Evolutionary conservation across 1,140 invertebrate genomes (phyloP).

Genomic region (Spodoptera litura): DNA sequence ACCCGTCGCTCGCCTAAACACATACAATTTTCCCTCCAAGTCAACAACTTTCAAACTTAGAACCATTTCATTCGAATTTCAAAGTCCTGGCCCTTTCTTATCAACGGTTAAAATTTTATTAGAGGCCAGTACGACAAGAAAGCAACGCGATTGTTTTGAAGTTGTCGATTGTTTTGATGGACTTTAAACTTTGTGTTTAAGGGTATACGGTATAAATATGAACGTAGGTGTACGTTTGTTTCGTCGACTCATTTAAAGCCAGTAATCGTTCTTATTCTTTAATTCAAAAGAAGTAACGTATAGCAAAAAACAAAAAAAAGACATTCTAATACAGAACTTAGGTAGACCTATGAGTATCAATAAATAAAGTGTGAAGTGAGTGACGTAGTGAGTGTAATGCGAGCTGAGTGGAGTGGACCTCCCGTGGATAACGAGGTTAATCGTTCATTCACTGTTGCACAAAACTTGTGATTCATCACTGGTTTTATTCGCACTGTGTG

Average conservation of each 20-base stretch:
- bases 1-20: conserved; percentile 6
- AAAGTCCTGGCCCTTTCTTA: conserved; percentile 30
- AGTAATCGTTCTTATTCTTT: too few relatives aligned
- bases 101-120: conserved; percentile 35
- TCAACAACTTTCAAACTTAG: background rate
- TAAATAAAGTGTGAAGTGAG: conserved; percentile 7
- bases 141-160: background rate
- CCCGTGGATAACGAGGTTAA: conserved; percentile 29
- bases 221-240: background rate
- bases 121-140: conserved; percentile 22
- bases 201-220: background rate
- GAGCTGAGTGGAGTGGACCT: conserved; percentile 28
- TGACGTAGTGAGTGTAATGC: background rate
- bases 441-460: background rate
- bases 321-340: too few relatives aligned
- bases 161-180: conserved; percentile 4
- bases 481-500: too few relatives aligned
- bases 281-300: too few relatives aligned
- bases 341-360: background rate
- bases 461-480: background rate
- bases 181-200: background rate
- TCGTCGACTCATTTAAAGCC: background rate
- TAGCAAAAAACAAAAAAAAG: too few relatives aligned
- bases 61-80: conserved; percentile 29
- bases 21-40: conserved; percentile 12